Base-by-base conservation (phyloP, 2,797 vertebrate species). In the Poeciliopsis infans region DNA sequence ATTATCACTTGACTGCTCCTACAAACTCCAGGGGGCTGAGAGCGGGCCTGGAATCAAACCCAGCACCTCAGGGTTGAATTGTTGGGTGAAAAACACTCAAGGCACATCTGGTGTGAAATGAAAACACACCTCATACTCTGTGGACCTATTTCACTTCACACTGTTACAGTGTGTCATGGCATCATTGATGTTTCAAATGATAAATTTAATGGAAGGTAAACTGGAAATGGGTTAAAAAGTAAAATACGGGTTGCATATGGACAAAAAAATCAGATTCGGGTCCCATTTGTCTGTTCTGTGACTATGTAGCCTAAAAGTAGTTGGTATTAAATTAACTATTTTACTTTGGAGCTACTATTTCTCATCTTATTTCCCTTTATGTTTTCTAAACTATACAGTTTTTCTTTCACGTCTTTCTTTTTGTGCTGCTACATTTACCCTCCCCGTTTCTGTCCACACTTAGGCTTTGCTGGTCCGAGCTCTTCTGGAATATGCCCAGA, bases 401-500 rank as follows among this genome's bases (percentile, higher is more conserved):
- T 39, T n/a, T 20, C 23, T 36, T 66, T 11, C 8, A 23, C 4
- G 18, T 68, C 20, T 64, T 68, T 68, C 7, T 20, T 10, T 39
- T 36, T 41, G 25, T 3, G 13, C 28, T 28, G 41, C 68, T 28
- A 10, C 13, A 71, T 71, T 71, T 71, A 10, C 41, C 13, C 25
- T 71, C 15, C 12, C 3, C 5, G 2, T 70, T 43, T 45, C 69
- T 74, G 49, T 61, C 77, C 78, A 81, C 61, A 3, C 25, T 8
- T 83, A 97, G 96, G 96, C 96, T 2, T 79, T 97, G 70, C 86
- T 97, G 75, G 89, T 97, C 18, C 94, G 96, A 72, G 93, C 94
- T 13, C 89, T 97, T 82, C 91, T 97, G 82, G 96, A 96, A 89
- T 97, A 97, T 80, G 93, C 95, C 81, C 95, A 97, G 89, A 92